Conservation (phyloP, 1,140 invertebrate species). For the Eubasilissa regina region DNA sequence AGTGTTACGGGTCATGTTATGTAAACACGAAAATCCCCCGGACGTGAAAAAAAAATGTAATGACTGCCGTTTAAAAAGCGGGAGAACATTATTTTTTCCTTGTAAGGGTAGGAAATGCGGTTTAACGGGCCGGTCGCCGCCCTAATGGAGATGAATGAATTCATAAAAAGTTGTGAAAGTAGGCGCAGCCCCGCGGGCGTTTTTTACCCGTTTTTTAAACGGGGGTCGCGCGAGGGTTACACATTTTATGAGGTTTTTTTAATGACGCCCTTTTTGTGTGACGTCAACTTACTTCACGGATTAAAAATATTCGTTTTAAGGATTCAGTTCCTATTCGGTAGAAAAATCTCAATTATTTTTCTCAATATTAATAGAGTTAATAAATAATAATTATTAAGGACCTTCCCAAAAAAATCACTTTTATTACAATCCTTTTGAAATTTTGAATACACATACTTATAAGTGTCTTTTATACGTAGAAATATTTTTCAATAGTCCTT, state of each 20-base stretch:
- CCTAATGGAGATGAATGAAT: conserved; percentile 42
- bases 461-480: no score
- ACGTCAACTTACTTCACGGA: no score
- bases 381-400: no score
- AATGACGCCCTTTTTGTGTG: not conserved
- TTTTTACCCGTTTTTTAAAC: conserved; percentile 30
- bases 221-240: not conserved
- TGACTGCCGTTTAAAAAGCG: conserved; percentile 10
- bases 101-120: conserved; percentile 23
- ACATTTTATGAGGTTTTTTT: conserved; percentile 15
- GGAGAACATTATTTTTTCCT: conserved; percentile 4
- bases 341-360: no score
- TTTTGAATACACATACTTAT: no score
- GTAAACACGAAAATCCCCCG: conserved; percentile 15
- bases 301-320: no score
- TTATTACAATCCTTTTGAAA: no score
- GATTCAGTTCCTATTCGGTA: no score
- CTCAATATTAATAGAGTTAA: no score
- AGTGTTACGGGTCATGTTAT: not conserved
- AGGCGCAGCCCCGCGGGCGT: conserved; percentile 1
- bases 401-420: no score
- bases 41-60: conserved; percentile 33
- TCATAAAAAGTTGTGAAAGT: conserved; percentile 29
- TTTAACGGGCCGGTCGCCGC: not conserved
- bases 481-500: no score